Conservation (phyloP, 2,113 vertebrate species). For the Cavia porcellus region DNA sequence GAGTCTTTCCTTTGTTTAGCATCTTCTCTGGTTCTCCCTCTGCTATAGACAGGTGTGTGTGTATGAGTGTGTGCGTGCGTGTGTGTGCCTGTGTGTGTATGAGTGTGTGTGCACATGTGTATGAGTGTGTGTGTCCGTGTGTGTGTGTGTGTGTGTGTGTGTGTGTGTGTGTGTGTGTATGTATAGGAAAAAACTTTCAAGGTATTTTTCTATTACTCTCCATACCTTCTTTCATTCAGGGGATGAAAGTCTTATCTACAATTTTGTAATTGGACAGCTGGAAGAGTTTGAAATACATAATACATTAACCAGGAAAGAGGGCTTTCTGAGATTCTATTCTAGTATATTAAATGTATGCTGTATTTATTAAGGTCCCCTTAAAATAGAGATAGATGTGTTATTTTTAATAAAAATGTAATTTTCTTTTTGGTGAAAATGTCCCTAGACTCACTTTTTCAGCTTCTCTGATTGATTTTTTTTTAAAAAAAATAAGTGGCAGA, state of each 20-base stretch:
- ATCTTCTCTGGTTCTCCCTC: not conserved
- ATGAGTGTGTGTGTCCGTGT: not conserved
- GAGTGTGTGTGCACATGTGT: not conserved
- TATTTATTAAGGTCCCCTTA: constrained; percentile 63
- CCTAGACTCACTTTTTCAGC: constrained; percentile 52
- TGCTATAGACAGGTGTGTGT: not conserved
- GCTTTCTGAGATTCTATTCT: not conserved
- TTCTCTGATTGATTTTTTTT: constrained; percentile 65
- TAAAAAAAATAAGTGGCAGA: constrained; percentile 61
- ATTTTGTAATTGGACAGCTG: constrained; percentile 20
- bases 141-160: not conserved
- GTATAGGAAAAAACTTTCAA: not conserved
- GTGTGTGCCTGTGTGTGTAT: not conserved
- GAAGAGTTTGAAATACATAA: constrained; percentile 40
- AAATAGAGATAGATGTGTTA: constrained; percentile 59
- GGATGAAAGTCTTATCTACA: not conserved
- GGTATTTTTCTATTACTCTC: not conserved
- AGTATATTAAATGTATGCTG: constrained; percentile 58
- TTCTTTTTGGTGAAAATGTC: constrained; percentile 68
- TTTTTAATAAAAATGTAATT: constrained; percentile 71
- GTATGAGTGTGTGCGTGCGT: not conserved
- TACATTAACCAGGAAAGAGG: constrained; percentile 56
- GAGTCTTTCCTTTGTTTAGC: not conserved
- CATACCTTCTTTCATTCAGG: not conserved
- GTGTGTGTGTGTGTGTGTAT: not conserved